These are phyloP conservation scores for Balanococcus diminutus DNA, from an alignment of 2,888 invertebrate species.

Conservation along the genomic window DNA sequence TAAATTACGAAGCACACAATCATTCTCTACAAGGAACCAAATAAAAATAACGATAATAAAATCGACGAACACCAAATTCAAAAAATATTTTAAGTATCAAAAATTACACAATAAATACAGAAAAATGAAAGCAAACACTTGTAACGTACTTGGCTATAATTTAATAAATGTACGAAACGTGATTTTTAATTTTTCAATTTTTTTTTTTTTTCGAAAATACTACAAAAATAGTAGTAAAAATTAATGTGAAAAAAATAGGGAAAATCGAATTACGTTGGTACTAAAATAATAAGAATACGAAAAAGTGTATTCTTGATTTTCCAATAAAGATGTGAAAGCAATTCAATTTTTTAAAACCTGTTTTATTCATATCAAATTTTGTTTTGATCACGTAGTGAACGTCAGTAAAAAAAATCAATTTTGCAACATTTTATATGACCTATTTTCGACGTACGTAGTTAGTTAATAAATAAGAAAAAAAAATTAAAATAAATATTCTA, in stretches of 20 bases:
- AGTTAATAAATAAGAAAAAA: not conserved
- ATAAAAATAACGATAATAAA: not conserved
- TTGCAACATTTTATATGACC: not conserved
- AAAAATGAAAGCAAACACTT: not conserved
- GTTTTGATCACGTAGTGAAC: not conserved
- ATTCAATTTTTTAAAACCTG: not conserved
- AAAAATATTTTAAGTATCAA: not conserved
- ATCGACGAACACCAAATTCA: slow-evolving; percentile 6
- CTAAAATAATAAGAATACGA: not conserved
- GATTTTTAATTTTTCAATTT: no score
- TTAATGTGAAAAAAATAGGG: not conserved
- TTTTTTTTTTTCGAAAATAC: not conserved
- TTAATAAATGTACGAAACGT: not conserved
- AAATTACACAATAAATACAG: not conserved
- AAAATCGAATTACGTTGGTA: not conserved
- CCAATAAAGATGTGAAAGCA: not conserved
- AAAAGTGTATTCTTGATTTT: not conserved
- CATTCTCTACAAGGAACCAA: not conserved
- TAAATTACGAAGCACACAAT: not conserved
- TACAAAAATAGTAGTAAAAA: not conserved
- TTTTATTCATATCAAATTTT: not conserved
- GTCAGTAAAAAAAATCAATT: not conserved
- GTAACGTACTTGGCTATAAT: not conserved
- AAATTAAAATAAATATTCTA: not conserved
- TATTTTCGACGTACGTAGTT: not conserved